Evolutionary conservation across 1,140 invertebrate genomes (phyloP).

Genomic region (Sipha flava): DNA sequence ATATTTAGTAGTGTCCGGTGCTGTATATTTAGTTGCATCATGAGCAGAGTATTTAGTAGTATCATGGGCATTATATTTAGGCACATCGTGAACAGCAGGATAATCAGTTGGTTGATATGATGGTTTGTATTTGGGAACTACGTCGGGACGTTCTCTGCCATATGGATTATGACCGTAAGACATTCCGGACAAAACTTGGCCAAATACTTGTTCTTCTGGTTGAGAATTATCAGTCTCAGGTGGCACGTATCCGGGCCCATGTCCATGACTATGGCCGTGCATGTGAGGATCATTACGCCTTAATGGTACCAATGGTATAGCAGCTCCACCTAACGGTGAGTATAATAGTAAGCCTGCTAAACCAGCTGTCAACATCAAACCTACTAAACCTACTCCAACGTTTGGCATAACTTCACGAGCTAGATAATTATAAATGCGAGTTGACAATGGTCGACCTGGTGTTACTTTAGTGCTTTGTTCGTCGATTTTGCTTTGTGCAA

Average conservation of each 20-base stretch:
- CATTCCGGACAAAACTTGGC: constrained; percentile 58
- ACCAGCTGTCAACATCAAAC: constrained; percentile 59
- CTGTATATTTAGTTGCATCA: background rate
- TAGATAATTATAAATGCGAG: constrained; percentile 67
- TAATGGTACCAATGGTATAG: constrained; percentile 35
- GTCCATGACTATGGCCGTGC: constrained; percentile 3
- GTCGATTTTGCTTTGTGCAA: constrained; percentile 44
- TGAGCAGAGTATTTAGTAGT: background rate
- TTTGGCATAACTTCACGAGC: constrained; percentile 69
- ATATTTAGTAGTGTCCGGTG: background rate
- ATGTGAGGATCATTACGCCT: constrained; percentile 46
- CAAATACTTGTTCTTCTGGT: constrained; percentile 63
- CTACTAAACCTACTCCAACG: constrained; percentile 64
- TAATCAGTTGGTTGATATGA: constrained; percentile 31
- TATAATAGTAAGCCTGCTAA: constrained; percentile 64
- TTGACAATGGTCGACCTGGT: constrained; percentile 49
- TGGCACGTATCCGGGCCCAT: background rate
- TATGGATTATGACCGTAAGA: constrained; percentile 36
- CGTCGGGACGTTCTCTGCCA: constrained; percentile 30
- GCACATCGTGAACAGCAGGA: constrained; percentile 24
- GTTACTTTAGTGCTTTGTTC: constrained; percentile 43
- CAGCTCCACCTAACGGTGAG: constrained; percentile 56
- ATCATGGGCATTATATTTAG: background rate
- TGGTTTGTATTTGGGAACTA: constrained; percentile 33
- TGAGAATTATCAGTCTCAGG: constrained; percentile 45